Base-by-base conservation (phyloP, 2,113 vertebrate genomes). In the Noturus placidus region DNA sequence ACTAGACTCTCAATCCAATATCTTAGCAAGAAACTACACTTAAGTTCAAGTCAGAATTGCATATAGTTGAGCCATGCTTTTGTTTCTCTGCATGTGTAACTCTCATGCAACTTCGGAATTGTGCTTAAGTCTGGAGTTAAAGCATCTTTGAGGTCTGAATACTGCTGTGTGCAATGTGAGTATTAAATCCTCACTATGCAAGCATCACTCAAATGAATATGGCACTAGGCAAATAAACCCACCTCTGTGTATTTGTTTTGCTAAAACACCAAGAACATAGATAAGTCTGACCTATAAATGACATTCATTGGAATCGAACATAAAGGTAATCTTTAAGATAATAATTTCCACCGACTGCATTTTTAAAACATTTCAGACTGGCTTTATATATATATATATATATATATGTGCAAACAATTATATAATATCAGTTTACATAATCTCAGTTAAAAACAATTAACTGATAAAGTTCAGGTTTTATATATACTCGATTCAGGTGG, bases 281-380 rank as follows among this genome's bases (percentile, higher is more conserved):
- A 82, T 42, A 82, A 10, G 72, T 78, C 30, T 50, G 54, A 65
- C 61, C 10, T 83, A 52, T 30, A 83, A 87, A 61, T 88, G 84
- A 42, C 87, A 35, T 88, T 83, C 70, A 72, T 15, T 79, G 30
- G 83, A 52, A 19, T 50, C 17, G 17, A 77, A 77, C n/a, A 86
- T 61, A 50, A n/a, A 14, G 11, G 20, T 42, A 87, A 85, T 86
- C 69, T 77, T 33, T 83, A 42, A 89, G 70, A 90, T 79, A 88
- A 72, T 63, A 85, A 46, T 35, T 69, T 4, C 25, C 69, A 61
- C 30, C 30, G 35, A 76, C 56, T 59, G 42, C n/a, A 50, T 82
- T 65, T 59, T 80, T 2, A 63, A 56, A 6, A 57, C 2, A 63
- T 52, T 17, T 25, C 4, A 67, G 42, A 77, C 15, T n/a, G 22